Conservation (phyloP, 2,113 vertebrate species). For the Telmatochromis sp. region DNA sequence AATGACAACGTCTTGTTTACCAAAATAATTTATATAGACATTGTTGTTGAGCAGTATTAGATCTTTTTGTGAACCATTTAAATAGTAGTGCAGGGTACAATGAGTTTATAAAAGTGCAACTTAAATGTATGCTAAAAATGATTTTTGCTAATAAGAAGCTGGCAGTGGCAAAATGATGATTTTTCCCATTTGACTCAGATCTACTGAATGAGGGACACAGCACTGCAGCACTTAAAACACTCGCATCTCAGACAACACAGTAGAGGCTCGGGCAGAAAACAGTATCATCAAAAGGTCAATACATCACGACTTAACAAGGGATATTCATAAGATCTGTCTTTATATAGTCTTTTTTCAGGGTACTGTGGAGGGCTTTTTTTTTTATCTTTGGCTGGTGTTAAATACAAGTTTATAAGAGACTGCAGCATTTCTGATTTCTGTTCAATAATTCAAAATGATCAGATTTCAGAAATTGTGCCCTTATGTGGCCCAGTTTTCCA, state of each 20-base stretch:
- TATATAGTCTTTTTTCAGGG: neutral
- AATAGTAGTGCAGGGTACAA: neutral
- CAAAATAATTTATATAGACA: neutral
- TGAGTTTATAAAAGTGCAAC: neutral
- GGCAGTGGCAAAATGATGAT: neutral
- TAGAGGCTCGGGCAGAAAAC: neutral
- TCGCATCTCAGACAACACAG: neutral
- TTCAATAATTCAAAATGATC: neutral
- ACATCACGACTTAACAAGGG: neutral
- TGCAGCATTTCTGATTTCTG: neutral
- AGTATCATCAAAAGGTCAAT: neutral
- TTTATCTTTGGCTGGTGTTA: neutral
- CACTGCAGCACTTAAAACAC: neutral
- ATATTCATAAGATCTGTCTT: neutral
- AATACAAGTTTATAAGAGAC: neutral
- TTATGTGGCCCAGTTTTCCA: neutral
- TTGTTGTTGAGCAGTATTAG: neutral
- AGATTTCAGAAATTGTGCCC: neutral
- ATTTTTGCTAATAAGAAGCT: neutral
- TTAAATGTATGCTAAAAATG: neutral
- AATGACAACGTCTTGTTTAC: rapidly evolving
- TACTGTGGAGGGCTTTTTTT: neutral
- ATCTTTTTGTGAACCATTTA: neutral
- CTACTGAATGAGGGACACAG: neutral
- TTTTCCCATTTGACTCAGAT: neutral